Percentiles rank a stretch among this genome's conserved stretches.
Evolutionary conservation across 2,888 invertebrate species (phyloP).

Genomic region (Drosophila algonquin): DNA sequence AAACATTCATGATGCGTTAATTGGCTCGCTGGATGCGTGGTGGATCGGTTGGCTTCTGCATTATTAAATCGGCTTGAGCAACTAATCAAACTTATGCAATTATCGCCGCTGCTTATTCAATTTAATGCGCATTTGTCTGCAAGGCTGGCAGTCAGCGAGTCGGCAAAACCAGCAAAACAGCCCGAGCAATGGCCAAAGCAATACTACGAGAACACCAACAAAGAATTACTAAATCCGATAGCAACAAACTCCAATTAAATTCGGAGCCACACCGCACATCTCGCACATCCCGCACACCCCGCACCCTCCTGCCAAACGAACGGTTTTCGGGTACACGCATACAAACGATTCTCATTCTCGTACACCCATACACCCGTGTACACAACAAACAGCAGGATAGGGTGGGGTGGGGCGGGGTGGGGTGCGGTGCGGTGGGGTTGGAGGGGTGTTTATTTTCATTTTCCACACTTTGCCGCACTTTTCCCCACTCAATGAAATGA

Average conservation of each 20-base stretch:
- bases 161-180: neutral
- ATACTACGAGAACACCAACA: constrained; percentile 16
- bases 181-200: constrained; percentile 7
- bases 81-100: constrained; percentile 76
- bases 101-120: constrained; percentile 64
- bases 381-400: neutral
- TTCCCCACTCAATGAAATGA: constrained; percentile 16
- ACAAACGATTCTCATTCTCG: neutral
- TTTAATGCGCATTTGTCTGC: constrained; percentile 57
- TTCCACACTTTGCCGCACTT: constrained; percentile 6
- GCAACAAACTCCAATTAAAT: constrained; percentile 64
- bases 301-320: too few relatives aligned
- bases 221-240: constrained; percentile 14
- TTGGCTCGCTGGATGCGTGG: constrained; percentile 20
- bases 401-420: neutral
- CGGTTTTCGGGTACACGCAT: neutral
- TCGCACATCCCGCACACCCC: too few relatives aligned
- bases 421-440: neutral
- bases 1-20: constrained; percentile 34
- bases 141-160: neutral
- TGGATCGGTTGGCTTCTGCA: constrained; percentile 13
- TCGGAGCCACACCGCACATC: constrained; percentile 8
- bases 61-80: constrained; percentile 57
- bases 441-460: constrained; percentile 6
- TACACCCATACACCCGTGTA: neutral